Conservation (phyloP, 2,797 vertebrate genomes). For the Garrulus glandarius region DNA sequence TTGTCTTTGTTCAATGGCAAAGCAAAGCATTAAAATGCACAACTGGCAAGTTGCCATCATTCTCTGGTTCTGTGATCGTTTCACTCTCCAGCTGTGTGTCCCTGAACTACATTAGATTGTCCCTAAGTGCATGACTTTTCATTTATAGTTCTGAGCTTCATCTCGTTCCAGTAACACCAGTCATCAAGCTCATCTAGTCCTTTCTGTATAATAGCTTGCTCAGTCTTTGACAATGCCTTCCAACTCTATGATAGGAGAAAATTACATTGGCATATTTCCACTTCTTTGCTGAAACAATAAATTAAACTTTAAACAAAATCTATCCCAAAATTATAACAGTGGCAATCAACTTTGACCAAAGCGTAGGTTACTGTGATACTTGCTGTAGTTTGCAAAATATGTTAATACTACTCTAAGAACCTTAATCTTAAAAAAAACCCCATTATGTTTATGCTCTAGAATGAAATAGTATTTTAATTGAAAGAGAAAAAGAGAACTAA, state of each 20-base stretch:
- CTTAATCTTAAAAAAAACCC: neutral
- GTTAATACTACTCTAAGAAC: neutral
- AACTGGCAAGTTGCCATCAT: neutral
- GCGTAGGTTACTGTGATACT: neutral
- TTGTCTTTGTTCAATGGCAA: neutral
- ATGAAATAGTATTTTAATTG: neutral
- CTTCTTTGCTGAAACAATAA: neutral
- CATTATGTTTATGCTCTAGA: neutral
- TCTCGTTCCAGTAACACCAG: neutral
- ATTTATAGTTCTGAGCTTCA: constrained; percentile 23
- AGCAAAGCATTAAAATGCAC: neutral
- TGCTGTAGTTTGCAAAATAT: neutral
- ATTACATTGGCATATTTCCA: neutral
- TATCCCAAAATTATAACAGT: neutral
- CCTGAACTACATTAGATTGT: neutral
- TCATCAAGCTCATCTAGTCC: constrained; percentile 2
- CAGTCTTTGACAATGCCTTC: neutral
- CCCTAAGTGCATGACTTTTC: constrained; percentile 28
- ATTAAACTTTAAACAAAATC: constrained; percentile 2
- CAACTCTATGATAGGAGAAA: neutral
- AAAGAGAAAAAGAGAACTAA: neutral
- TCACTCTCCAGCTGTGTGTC: neutral
- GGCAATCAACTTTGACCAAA: neutral
- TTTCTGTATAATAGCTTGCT: neutral
- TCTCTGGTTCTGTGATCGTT: constrained; percentile 5